These are phyloP conservation scores for Monochamus saltuarius DNA, from an alignment of 1,140 invertebrate species.

Conservation along the genomic window DNA sequence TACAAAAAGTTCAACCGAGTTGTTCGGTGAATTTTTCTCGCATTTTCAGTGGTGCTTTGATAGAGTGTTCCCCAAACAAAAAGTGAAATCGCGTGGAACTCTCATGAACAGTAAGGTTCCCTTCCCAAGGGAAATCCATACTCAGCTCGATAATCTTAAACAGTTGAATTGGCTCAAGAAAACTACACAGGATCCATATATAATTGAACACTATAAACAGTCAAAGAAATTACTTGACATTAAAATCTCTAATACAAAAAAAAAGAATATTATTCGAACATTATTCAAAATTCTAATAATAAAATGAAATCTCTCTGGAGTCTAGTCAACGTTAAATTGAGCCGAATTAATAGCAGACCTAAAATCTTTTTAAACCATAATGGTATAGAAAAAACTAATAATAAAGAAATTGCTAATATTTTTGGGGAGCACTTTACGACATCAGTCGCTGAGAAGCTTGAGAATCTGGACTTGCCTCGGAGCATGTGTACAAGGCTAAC, in stretches of 20 bases:
- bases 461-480: not conserved
- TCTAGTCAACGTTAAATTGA: slow-evolving; percentile 2
- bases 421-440: slow-evolving; percentile 6
- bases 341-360: not conserved
- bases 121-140: slow-evolving; percentile 1
- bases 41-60: no score
- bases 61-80: no score
- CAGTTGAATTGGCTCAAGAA: slow-evolving; percentile 1
- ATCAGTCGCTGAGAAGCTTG: not conserved
- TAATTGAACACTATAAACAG: not conserved
- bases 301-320: slow-evolving; percentile 2
- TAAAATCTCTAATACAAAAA: not conserved
- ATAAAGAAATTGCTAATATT: not conserved
- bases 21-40: no score
- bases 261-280: not conserved
- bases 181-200: not conserved
- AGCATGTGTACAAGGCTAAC: not conserved
- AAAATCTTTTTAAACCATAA: not conserved
- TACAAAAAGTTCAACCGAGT: no score
- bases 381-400: not conserved
- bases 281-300: not conserved
- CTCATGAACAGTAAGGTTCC: no score
- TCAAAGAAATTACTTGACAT: slow-evolving; percentile 8
- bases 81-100: no score
- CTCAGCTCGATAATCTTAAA: slow-evolving; percentile 1